Percentiles rank a stretch among this genome's conserved stretches.
Evolutionary conservation across 2,113 vertebrate genomes (phyloP).

Genomic region (Ginglymostoma cirratum): DNA sequence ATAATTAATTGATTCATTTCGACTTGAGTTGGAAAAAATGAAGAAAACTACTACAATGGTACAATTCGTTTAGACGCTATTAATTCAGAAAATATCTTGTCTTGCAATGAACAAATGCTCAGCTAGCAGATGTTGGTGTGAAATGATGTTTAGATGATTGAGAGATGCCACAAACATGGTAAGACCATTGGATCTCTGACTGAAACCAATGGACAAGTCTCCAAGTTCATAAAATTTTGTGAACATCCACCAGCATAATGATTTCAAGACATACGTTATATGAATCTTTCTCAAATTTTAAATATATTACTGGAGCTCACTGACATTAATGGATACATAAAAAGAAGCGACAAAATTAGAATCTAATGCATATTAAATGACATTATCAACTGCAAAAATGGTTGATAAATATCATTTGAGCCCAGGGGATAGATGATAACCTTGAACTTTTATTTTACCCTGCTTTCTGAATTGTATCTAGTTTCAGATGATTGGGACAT

Average conservation of each 20-base stretch:
- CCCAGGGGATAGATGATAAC: neutral
- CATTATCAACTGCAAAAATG: neutral
- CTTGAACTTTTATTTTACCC: neutral
- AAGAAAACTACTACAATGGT: neutral
- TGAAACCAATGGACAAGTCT: neutral
- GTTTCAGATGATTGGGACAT: neutral
- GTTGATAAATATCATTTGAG: neutral
- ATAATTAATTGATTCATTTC: neutral
- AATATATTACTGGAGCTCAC: neutral
- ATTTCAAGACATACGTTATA: neutral
- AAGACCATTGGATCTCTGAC: neutral
- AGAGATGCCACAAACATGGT: neutral
- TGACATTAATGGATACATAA: neutral
- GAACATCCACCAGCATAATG: neutral
- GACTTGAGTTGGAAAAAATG: neutral
- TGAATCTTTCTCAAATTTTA: neutral
- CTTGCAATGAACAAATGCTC: neutral
- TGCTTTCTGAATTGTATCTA: neutral
- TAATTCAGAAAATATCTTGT: neutral
- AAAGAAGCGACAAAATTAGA: neutral
- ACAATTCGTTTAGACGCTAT: neutral
- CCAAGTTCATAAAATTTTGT: neutral
- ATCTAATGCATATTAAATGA: neutral
- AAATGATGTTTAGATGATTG: neutral
- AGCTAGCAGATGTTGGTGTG: neutral